Percentiles rank a stretch among this genome's conserved stretches.
Evolutionary conservation across 2,888 invertebrate genomes (phyloP).

Genomic region (Sphaerophoria rueppellii): DNA sequence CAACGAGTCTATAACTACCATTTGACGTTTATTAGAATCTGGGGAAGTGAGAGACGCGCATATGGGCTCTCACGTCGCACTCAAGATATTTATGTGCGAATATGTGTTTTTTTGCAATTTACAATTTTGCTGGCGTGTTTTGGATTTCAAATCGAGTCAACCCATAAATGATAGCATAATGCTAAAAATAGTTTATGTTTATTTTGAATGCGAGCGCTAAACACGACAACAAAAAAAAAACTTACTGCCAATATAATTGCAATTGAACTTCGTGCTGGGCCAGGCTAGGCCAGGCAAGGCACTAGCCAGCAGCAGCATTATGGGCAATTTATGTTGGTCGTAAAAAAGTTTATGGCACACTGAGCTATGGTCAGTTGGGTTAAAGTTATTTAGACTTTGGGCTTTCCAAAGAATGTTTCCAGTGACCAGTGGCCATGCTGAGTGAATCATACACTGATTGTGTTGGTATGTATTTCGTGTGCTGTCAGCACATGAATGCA

Average conservation of each 20-base stretch:
- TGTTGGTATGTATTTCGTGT: constrained; percentile 3
- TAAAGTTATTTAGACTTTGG: constrained; percentile 50
- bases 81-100: constrained; percentile 44
- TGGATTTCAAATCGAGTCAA: constrained; percentile 59
- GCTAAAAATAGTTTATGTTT: constrained; percentile 68
- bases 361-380: constrained; percentile 42
- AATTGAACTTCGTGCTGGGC: constrained; percentile 60
- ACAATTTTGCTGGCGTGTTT: constrained; percentile 39
- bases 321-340: constrained; percentile 40
- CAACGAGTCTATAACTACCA: constrained; percentile 26
- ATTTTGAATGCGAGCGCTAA: not conserved
- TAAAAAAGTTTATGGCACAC: constrained; percentile 36
- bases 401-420: constrained; percentile 24
- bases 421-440: no score
- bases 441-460: constrained; percentile 9
- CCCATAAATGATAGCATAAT: constrained; percentile 68
- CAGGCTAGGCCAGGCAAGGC: not conserved
- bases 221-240: no score
- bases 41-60: constrained; percentile 16
- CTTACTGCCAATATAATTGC: constrained; percentile 45
- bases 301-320: not conserved
- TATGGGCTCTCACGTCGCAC: constrained; percentile 13
- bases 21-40: constrained; percentile 19
- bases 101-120: constrained; percentile 16
- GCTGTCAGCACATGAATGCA: not conserved